Evolutionary conservation across 2,113 vertebrate genomes (phyloP).

Genomic region (Protobothrops flavoviridis): DNA sequence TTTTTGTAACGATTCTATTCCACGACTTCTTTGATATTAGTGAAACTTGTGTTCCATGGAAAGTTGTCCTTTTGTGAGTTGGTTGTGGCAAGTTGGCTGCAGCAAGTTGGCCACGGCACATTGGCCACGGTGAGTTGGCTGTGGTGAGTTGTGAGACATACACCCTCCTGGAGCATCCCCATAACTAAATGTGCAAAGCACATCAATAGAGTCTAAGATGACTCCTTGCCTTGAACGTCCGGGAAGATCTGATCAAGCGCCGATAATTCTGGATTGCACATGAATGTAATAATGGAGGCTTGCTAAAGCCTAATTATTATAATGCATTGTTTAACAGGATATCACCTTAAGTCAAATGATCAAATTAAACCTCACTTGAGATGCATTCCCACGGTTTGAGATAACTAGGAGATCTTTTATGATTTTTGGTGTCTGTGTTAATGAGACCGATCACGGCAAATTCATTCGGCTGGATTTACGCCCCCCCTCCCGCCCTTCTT

Average conservation of each 20-base stretch:
- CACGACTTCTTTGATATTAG: not conserved
- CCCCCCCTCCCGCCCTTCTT: not conserved
- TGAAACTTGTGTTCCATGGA: not conserved
- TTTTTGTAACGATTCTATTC: no score
- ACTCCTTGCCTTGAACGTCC: not conserved
- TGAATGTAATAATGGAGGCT: not conserved
- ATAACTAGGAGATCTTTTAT: slow-evolving; percentile 50
- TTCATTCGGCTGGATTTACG: slow-evolving; percentile 61
- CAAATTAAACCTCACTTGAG: slow-evolving; percentile 20
- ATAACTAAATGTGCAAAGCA: not conserved
- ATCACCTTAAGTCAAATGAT: slow-evolving; percentile 63
- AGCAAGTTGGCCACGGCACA: not conserved
- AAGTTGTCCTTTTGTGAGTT: not conserved
- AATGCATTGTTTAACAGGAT: slow-evolving; percentile 11
- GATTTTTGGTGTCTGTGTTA: slow-evolving; percentile 63
- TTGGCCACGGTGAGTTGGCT: no score
- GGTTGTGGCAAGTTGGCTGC: not conserved
- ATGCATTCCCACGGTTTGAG: slow-evolving; percentile 2
- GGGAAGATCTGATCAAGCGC: not conserved
- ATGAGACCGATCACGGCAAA: slow-evolving; percentile 65
- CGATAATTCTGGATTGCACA: not conserved
- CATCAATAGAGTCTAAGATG: not conserved
- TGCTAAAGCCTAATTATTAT: slow-evolving; percentile 9
- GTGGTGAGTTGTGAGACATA: not conserved
- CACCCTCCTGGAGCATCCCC: not conserved